Conservation (phyloP, 2,888 invertebrate genomes). For the Tipula confusa region DNA sequence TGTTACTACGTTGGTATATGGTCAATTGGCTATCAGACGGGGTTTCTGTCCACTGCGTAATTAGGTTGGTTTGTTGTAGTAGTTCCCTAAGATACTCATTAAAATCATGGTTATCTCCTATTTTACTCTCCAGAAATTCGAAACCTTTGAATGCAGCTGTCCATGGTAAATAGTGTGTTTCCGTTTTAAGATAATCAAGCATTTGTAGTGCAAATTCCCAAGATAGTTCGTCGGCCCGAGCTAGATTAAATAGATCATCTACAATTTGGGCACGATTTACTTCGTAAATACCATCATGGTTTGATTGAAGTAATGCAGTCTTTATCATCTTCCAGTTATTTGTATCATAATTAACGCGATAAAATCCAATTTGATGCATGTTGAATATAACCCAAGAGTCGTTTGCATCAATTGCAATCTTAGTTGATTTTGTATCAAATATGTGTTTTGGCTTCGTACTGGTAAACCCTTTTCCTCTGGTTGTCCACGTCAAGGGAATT, state of each 20-base stretch:
- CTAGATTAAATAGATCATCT: conserved; percentile 73
- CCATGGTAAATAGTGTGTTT: conserved; percentile 75
- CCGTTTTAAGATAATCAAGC: conserved; percentile 63
- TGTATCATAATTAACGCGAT: conserved; percentile 62
- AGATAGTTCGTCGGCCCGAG: conserved; percentile 57
- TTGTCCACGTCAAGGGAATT: conserved; percentile 32
- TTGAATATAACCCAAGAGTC: conserved; percentile 57
- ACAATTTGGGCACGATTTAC: conserved; percentile 68
- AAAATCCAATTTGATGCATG: conserved; percentile 59
- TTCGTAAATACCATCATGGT: conserved; percentile 55
- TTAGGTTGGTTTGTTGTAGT: conserved; percentile 46
- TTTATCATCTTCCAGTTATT: conserved; percentile 55
- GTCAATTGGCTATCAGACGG: conserved; percentile 53
- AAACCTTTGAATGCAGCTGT: conserved; percentile 56
- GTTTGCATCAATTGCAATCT: background rate
- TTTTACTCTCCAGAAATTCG: conserved; percentile 44
- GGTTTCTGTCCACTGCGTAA: conserved; percentile 52
- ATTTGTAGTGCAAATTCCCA: conserved; percentile 64
- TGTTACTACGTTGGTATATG: conserved; percentile 57
- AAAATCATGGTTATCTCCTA: conserved; percentile 31
- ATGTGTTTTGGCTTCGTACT: background rate
- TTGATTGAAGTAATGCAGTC: conserved; percentile 49
- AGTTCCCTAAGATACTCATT: conserved; percentile 32
- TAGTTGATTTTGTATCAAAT: background rate
- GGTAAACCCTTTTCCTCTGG: background rate